These are phyloP conservation scores for Columbina picui DNA, from an alignment of 2,113 vertebrate species.

Conservation along the genomic window DNA sequence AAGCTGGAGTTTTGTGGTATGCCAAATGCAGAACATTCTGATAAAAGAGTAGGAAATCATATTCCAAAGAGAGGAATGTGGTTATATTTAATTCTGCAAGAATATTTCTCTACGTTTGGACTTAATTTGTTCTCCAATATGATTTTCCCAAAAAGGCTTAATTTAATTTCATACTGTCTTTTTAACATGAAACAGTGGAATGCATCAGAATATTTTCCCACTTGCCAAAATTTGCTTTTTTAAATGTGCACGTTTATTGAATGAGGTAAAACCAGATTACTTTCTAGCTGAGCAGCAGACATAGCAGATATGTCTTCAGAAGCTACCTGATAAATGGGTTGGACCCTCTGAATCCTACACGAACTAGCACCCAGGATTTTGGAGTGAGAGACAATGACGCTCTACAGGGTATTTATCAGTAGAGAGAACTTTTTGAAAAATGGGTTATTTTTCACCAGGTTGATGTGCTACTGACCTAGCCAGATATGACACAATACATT, in stretches of 20 bases:
- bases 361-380: not conserved
- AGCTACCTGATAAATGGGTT: not conserved
- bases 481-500: conserved; percentile 10
- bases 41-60: conserved; percentile 20
- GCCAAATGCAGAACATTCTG: conserved; percentile 20
- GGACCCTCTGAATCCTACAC: not conserved
- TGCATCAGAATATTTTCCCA: not conserved
- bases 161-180: conserved; percentile 43
- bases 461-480: not conserved
- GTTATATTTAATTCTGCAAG: conserved; percentile 39
- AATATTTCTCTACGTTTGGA: conserved; percentile 24
- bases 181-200: conserved; percentile 36
- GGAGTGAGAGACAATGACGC: not conserved
- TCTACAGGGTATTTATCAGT: not conserved
- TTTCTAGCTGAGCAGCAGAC: not conserved
- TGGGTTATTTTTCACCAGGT: not conserved
- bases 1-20: not conserved
- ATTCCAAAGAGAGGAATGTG: conserved; percentile 43
- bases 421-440: not conserved
- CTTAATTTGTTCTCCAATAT: conserved; percentile 11
- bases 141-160: not conserved
- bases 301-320: not conserved
- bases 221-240: conserved; percentile 1
- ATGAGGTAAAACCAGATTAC: not conserved
- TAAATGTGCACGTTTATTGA: not conserved